Evolutionary conservation across 2,888 invertebrate genomes (phyloP), one percentile per base, ranked within the genome.

Genomic region (Andricus curvator): DNA sequence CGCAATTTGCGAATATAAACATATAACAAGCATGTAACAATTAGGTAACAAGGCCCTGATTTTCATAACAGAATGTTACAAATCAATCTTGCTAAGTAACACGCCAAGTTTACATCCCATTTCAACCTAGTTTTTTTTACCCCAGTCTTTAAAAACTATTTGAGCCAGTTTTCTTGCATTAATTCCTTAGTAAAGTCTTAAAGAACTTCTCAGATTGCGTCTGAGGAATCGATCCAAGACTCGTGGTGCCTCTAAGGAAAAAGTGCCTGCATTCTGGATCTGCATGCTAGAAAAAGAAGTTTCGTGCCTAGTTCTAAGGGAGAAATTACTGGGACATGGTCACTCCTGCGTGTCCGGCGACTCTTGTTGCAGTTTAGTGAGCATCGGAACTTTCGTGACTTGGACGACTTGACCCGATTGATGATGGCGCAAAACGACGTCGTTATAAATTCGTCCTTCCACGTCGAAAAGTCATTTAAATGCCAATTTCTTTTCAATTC

Each of bases 321-420:
- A 82, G 83, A 84, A 85, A 82, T 83, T 85, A 83, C 85, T 84
- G 83, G 84, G 84, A 82, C 85, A 84, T 79, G 83, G 85, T 83
- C 82, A 82, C 81, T 80, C 79, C 82, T 80, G 81, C 84, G 83
- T 83, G 83, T 81, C 81, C 70, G 25, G 62, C 65, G 22, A 70
- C 44, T 74, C 76, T 79, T 51, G 78, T 67, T 78, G 56, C 68
- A 56, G 78, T 83, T 78, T 78, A 78, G 33, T 41, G 68, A 79
- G 79, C 80, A 81, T 82, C 62, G 77, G 77, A 79, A 81, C 79
- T 78, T 79, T 83, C 83, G 83, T 83, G 81, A 83, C 83, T 81
- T 77, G 78, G 66, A 66, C 83, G 56, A 67, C 67, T 56, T 78
- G 65, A 65, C 66, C 51, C n/a, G 51, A 74, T 70, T 51, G 51